Percentiles rank a stretch among this genome's conserved stretches.
phyloP scores from a whole-genome alignment of 1,140 invertebrate species.

The Rhysida immarginata region DNA sequence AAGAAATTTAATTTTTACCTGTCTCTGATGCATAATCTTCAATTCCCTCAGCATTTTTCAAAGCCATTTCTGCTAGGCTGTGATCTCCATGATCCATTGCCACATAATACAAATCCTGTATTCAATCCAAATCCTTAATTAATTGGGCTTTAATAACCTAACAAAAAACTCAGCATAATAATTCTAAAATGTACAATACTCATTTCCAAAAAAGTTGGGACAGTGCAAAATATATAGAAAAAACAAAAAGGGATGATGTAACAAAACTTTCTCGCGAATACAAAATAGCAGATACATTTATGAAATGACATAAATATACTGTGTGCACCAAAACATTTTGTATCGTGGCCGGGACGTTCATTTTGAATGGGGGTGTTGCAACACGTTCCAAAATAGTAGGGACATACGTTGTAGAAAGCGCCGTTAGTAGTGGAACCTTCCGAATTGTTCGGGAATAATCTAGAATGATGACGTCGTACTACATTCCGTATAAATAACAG shows the following conservation, averaged over 20 bases:
- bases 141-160: not conserved
- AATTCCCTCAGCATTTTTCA: conserved; percentile 49
- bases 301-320: not conserved
- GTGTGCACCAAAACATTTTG: no score
- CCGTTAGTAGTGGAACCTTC: no score
- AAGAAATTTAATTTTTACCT: no score
- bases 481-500: no score
- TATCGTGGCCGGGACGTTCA: no score
- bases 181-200: not conserved
- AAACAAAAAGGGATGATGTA: not conserved
- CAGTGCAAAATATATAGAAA: no score
- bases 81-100: conserved; percentile 47
- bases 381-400: no score
- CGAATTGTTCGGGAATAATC: no score
- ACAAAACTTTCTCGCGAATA: not conserved
- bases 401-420: no score
- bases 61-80: conserved; percentile 55
- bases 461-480: no score
- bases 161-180: not conserved
- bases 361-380: no score
- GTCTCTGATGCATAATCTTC: no score
- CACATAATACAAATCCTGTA: conserved; percentile 68
- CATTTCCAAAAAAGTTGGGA: not conserved
- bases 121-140: conserved; percentile 46
- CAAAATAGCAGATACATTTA: not conserved